A percentile compares a stretch with the other conserved stretches of the same genome.
Conservation (phyloP, 2,113 vertebrate species). For the Paradisaea rubra region DNA sequence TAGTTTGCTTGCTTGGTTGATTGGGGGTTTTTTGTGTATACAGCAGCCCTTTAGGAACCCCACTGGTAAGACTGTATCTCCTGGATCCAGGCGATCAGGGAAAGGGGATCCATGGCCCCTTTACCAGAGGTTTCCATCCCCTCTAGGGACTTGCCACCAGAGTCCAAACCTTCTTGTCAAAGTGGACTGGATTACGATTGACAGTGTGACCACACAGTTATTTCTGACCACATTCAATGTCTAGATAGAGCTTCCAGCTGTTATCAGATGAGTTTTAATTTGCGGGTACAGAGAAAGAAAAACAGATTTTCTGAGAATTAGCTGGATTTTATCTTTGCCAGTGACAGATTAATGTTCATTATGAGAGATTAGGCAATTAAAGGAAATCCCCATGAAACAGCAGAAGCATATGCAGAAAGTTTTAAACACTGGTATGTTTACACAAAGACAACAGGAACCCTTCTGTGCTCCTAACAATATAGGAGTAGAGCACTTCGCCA, state of each 20-base stretch:
- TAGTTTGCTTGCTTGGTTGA: background rate
- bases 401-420: background rate
- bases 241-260: background rate
- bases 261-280: background rate
- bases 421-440: background rate
- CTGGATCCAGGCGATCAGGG: background rate
- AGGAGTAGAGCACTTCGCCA: background rate
- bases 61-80: rapidly evolving
- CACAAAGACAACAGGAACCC: background rate
- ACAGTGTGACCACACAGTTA: background rate
- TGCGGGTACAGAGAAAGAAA: background rate
- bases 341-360: constrained; percentile 12
- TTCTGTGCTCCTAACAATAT: background rate
- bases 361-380: constrained; percentile 20
- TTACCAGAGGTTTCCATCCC: background rate
- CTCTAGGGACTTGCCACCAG: background rate
- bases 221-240: background rate
- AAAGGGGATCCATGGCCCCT: background rate
- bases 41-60: background rate
- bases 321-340: constrained; percentile 15
- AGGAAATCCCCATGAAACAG: background rate
- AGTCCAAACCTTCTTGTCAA: background rate
- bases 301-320: constrained; percentile 30
- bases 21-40: background rate
- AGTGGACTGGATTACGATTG: rapidly evolving